Evolutionary conservation across 2,797 vertebrate species (phyloP), one percentile per base, ranked within the genome.

Genomic region (Danio choprae): DNA sequence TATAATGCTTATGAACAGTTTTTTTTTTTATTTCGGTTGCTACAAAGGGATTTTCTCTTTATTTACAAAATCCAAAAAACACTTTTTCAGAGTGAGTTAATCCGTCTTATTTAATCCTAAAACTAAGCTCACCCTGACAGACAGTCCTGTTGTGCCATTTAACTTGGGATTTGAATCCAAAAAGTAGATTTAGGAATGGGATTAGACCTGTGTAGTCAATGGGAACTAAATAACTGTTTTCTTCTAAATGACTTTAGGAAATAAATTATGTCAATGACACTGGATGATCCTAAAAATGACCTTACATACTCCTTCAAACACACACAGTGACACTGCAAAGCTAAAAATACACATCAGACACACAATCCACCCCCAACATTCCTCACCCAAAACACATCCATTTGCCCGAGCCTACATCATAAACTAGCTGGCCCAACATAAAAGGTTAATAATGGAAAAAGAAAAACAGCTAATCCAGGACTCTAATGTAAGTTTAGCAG

Each of bases 261-360:
- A 44, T 50, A 1, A 40, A 65, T 29, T 1, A 6, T 13, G n/a
- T 20, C 5, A 64, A 43, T 59, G 29, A 20, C 13, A 56, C 22
- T 64, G 48, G 2, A 60, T 48, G 53, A 59, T 43, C 13, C 6
- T 18, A n/a, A 12, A 79, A 63, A 63, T 44, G 20, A 53, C 67
- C 58, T 63, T 60, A 63, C 18, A 71, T 18, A 44, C 6, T 15
- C 46, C 20, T 62, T 58, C 8, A 62, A 68, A 62, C 65, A 75
- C 51, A 80, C 53, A 58, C 29, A 44, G 18, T 81, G 64, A 69
- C 46, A 50, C 40, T 15, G 72, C 72, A 51, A 12, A 69, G 58
- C 72, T 74, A 69, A 69, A 75, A 81, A 69, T 81, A 74, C 29
- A 59, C 11, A 60, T n/a, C n/a, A 50, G 11, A 64, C 58, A 72